Evolutionary conservation across 2,888 invertebrate genomes (phyloP).

Genomic region (Leucophenga montana): DNA sequence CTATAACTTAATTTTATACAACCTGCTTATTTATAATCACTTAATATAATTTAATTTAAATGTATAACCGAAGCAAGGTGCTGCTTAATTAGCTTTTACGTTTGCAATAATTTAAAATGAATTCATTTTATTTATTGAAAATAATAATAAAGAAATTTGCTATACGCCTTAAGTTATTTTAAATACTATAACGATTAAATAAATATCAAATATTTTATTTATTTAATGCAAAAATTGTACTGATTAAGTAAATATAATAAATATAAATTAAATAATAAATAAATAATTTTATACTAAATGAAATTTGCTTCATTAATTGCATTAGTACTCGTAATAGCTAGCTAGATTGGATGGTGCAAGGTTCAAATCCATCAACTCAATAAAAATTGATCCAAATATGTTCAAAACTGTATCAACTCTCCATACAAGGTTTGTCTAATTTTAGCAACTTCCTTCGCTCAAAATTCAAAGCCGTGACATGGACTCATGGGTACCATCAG

Average conservation of each 20-base stretch:
- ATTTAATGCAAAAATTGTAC: slow-evolving; percentile 50
- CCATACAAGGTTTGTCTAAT: no score
- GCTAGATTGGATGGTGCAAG: no score
- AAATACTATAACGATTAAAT: no score
- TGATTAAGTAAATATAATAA: slow-evolving; percentile 68
- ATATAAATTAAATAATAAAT: slow-evolving; percentile 52
- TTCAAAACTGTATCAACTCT: no score
- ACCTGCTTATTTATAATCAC: not conserved
- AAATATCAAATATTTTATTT: not conserved
- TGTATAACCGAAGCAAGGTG: slow-evolving; percentile 36
- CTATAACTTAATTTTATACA: not conserved
- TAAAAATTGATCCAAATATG: no score
- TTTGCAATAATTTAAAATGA: slow-evolving; percentile 14
- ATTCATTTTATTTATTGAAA: slow-evolving; percentile 9
- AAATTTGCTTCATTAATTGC: slow-evolving; percentile 1
- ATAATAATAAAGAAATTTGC: slow-evolving; percentile 10
- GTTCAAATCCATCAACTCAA: no score
- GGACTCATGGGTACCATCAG: no score
- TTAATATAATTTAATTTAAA: slow-evolving; percentile 16
- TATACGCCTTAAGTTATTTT: no score
- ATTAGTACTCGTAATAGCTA: no score
- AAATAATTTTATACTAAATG: slow-evolving; percentile 44
- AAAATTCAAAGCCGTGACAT: no score
- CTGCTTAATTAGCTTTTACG: slow-evolving; percentile 29
- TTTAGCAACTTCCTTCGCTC: no score